A percentile compares a stretch with the other conserved stretches of the same genome.
These are phyloP conservation scores for Varanus salvator DNA, from an alignment of 2,113 vertebrate species.

Conservation along the genomic window DNA sequence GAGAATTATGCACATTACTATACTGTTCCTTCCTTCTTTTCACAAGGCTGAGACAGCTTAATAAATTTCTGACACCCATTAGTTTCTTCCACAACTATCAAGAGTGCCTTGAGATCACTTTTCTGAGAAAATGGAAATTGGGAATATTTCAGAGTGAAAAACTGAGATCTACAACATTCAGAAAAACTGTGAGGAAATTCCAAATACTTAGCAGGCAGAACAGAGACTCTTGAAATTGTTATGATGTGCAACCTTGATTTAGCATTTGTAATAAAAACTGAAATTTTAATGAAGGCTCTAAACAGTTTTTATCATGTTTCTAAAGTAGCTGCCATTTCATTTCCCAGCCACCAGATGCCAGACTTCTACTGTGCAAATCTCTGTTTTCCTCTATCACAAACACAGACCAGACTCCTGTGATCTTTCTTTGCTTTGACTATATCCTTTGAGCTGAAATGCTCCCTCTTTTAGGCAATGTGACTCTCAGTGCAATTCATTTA, in stretches of 20 bases:
- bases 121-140: conserved; percentile 26
- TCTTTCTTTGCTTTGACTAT: conserved; percentile 35
- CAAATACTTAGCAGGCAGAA: not conserved
- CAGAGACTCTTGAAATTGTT: not conserved
- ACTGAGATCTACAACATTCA: accelerated
- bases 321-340: conserved; percentile 45
- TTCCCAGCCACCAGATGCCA: conserved; percentile 80
- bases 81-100: not conserved
- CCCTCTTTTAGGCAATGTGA: accelerated
- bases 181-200: not conserved
- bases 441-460: conserved; percentile 31
- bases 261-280: not conserved
- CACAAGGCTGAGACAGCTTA: not conserved
- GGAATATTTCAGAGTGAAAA: conserved; percentile 16
- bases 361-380: conserved; percentile 77
- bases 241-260: not conserved
- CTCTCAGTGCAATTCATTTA: not conserved
- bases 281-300: not conserved
- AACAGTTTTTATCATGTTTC: not conserved
- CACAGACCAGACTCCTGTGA: not conserved
- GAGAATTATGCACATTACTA: not conserved
- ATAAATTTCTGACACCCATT: not conserved
- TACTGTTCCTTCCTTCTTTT: not conserved
- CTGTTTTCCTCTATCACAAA: conserved; percentile 28
- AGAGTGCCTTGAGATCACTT: accelerated